Base-by-base conservation (phyloP, 2,113 vertebrate genomes). In the Sula dactylatra region DNA sequence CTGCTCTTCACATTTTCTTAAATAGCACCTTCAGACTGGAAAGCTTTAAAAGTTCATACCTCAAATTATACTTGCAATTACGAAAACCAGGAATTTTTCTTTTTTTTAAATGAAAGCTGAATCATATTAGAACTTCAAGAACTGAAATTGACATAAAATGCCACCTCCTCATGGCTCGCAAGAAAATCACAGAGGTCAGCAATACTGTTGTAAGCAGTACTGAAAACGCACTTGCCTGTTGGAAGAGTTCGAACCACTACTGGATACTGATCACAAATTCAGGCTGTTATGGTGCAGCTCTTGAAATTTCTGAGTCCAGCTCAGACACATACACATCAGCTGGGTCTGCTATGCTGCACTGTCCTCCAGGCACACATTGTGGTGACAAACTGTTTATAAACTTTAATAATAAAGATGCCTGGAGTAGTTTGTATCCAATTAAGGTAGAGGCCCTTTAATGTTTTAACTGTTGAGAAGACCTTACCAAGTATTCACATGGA, bases 211-310 rank as follows among this genome's bases (percentile, higher is more conserved):
- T 1, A 62, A 38, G 38, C 19, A 26, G 62, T 58, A 45, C 38
- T 83, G 64, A 74, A 86, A 86, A 73, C 6, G 36, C 32, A 76
- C 0, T 0, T 14, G 27, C 5, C 20, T 65, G 16, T 0, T 72
- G 62, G 44, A 72, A 69, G 7, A 64, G 9, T 24, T n/a, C 47
- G 88, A 87, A 34, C 31, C 54, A 34, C 25, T 13, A 11, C 16
- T 29, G 56, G 86, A 47, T 34, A 40, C 4, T 19, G 20, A 66
- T 65, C 58, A 50, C 47, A 66, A 61, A 38, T 47, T 83, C 27
- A 71, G 36, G 22, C 40, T 76, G 65, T 40, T 76, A 56, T 6
- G 9, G 27, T 8, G 9, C 25, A 86, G 20, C 22, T 66, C 58
- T 45, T 71, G n/a, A 54, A 69, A 84, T 22, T 65, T 90, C 56